Conservation (phyloP, 2,888 invertebrate species). For the Oegoconia quadripuncta region DNA sequence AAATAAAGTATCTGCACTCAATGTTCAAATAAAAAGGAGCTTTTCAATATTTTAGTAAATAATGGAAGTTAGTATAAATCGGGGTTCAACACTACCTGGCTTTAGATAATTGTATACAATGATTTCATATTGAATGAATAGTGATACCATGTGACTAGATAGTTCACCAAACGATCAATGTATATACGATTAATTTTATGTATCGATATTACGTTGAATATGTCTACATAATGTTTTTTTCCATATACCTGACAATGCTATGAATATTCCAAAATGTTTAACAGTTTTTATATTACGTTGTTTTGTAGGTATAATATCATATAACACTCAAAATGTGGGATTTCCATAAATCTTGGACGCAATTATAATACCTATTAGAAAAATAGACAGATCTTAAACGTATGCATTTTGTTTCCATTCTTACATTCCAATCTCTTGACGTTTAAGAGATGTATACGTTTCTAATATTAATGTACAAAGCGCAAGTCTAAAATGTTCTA, state of each 20-base stretch:
- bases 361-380: too few species aligned
- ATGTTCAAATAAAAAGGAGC: slow-evolving; percentile 79
- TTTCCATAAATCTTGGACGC: background rate
- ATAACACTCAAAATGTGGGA: slow-evolving; percentile 1
- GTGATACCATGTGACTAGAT: slow-evolving; percentile 46
- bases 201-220: slow-evolving; percentile 43
- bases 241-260: slow-evolving; percentile 37
- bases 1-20: slow-evolving; percentile 76
- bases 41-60: slow-evolving; percentile 75
- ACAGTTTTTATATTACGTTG: slow-evolving; percentile 19
- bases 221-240: slow-evolving; percentile 37
- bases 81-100: slow-evolving; percentile 69
- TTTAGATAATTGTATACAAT: slow-evolving; percentile 78
- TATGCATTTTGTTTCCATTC: too few species aligned
- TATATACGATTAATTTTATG: slow-evolving; percentile 57
- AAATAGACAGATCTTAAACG: too few species aligned
- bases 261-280: slow-evolving; percentile 36
- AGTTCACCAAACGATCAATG: slow-evolving; percentile 36
- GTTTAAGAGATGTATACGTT: background rate
- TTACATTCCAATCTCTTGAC: too few species aligned
- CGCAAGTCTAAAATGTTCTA: background rate
- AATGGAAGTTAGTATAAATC: slow-evolving; percentile 69
- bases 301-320: slow-evolving; percentile 12
- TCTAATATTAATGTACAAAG: background rate
- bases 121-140: slow-evolving; percentile 54